Percentiles rank a stretch among this genome's conserved stretches.
Evolutionary conservation across 2,888 invertebrate species (phyloP).

Genomic region (Thera britannica): DNA sequence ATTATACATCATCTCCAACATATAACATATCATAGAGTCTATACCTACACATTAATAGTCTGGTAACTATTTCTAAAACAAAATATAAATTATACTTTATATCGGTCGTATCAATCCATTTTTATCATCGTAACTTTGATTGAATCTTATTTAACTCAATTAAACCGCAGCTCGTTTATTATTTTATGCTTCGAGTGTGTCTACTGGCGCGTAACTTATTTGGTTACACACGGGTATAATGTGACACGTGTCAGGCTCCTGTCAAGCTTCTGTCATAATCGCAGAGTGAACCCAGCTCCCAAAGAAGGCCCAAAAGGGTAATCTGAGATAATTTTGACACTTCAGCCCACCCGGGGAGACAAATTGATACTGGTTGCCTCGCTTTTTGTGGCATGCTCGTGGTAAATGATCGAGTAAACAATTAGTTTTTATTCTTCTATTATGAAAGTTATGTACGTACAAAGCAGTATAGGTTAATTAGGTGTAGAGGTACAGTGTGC

Average conservation of each 20-base stretch:
- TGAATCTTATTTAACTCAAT: not conserved
- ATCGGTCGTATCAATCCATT: too few relatives aligned
- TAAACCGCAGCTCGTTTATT: not conserved
- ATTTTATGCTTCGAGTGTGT: not conserved
- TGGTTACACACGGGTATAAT: constrained; percentile 23
- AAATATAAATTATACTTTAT: too few relatives aligned
- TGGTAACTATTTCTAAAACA: too few relatives aligned
- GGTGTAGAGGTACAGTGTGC: too few relatives aligned
- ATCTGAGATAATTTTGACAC: constrained; percentile 26
- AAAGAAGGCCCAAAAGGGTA: constrained; percentile 21
- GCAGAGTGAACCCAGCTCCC: constrained; percentile 19
- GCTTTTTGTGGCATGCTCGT: constrained; percentile 11
- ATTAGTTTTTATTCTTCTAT: not conserved
- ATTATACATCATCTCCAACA: too few relatives aligned
- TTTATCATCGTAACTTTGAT: not conserved
- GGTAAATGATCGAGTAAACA: constrained; percentile 15
- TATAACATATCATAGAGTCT: too few relatives aligned
- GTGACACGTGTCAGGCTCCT: constrained; percentile 30
- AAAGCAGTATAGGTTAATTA: too few relatives aligned
- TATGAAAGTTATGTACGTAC: not conserved
- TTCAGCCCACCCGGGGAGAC: constrained; percentile 19
- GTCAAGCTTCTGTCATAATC: constrained; percentile 29
- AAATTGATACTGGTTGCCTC: not conserved
- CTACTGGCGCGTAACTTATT: constrained; percentile 21
- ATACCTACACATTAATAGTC: too few relatives aligned